Evolutionary conservation across 2,888 invertebrate genomes (phyloP).

Genomic region (Acanthosepion lycidas): DNA sequence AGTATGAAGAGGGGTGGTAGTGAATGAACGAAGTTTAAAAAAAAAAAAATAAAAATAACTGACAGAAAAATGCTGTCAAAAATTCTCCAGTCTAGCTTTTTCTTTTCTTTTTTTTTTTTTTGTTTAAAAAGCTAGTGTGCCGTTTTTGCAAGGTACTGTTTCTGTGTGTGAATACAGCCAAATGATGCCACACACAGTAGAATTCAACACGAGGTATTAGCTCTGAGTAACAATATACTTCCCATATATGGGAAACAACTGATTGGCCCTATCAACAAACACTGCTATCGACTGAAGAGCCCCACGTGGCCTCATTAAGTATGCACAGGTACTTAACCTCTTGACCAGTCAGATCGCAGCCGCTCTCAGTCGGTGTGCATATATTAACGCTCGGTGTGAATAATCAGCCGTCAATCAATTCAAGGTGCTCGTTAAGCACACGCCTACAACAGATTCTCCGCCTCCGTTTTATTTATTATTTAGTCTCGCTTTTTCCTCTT

Average conservation of each 20-base stretch:
- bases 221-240: constrained; percentile 61
- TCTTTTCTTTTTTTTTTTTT: background rate
- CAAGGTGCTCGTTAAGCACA: background rate
- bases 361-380: constrained; percentile 48
- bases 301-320: constrained; percentile 70
- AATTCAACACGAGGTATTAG: constrained; percentile 68
- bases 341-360: constrained; percentile 55
- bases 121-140: background rate
- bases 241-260: constrained; percentile 53
- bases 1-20: background rate
- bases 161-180: constrained; percentile 56
- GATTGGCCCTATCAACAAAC: constrained; percentile 72
- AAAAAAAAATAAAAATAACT: background rate
- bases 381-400: constrained; percentile 48
- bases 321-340: constrained; percentile 58
- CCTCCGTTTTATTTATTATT: background rate
- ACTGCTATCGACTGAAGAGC: constrained; percentile 62
- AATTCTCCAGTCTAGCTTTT: background rate
- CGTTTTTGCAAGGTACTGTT: background rate
- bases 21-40: background rate
- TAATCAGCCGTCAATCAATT: constrained; percentile 50
- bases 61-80: background rate
- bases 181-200: constrained; percentile 65
- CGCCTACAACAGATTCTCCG: background rate
- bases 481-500: constrained; percentile 16